A percentile compares a stretch with the other conserved stretches of the same genome.
These are phyloP conservation scores for Pontoporia blainvillei DNA, from an alignment of 2,113 vertebrate genomes.

Conservation along the genomic window DNA sequence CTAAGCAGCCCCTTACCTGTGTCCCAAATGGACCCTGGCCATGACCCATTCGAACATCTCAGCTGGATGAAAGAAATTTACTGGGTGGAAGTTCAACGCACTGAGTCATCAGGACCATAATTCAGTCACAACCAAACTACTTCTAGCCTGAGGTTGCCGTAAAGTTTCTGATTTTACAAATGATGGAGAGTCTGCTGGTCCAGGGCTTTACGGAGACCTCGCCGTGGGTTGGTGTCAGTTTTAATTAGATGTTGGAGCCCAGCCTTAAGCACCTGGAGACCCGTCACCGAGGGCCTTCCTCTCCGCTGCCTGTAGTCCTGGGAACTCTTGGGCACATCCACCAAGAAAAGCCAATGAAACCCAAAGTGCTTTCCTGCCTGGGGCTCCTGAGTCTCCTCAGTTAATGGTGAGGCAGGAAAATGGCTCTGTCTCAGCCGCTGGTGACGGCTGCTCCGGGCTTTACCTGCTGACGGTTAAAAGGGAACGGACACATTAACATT, in stretches of 20 bases:
- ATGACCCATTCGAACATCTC: neutral
- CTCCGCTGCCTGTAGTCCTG: neutral
- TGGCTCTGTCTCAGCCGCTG: conserved; percentile 60
- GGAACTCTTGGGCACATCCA: conserved; percentile 43
- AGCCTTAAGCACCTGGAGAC: neutral
- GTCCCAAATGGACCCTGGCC: neutral
- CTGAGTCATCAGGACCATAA: neutral
- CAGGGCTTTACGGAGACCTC: neutral
- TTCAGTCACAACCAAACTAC: neutral
- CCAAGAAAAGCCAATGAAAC: conserved; percentile 35
- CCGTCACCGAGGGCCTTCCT: neutral
- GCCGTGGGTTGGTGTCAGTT: neutral
- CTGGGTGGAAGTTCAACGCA: neutral
- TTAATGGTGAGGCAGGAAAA: conserved; percentile 64
- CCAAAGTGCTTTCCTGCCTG: neutral
- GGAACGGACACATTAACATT: conserved; percentile 71
- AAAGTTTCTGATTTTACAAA: neutral
- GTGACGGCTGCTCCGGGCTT: conserved; percentile 65
- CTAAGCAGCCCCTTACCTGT: neutral
- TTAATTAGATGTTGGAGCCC: conserved; percentile 34
- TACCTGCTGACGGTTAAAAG: conserved; percentile 75
- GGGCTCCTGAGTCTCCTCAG: conserved; percentile 51
- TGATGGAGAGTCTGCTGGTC: neutral
- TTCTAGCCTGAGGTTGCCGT: neutral
- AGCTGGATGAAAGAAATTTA: conserved; percentile 5